A percentile compares a stretch with the other conserved stretches of the same genome.
phyloP scores from a whole-genome alignment of 2,888 invertebrate species.

The Apotomis capreana region DNA sequence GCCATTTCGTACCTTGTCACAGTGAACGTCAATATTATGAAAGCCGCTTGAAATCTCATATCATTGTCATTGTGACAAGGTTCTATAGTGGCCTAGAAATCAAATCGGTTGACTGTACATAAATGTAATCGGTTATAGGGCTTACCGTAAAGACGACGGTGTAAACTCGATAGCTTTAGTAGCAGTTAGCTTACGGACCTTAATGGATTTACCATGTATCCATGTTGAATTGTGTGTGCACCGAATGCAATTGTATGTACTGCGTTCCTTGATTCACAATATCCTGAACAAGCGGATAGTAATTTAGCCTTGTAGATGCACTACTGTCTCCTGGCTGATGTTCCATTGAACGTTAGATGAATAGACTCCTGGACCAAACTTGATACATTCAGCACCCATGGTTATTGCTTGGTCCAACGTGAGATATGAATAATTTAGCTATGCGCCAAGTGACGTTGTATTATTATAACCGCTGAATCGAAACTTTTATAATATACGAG shows the following conservation, averaged over 20 bases:
- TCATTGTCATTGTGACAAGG: no score
- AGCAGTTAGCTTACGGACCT: background rate
- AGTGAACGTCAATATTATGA: no score
- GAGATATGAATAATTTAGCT: background rate
- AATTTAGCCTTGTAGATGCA: conserved; percentile 16
- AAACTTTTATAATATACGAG: no score
- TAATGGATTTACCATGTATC: conserved; percentile 5
- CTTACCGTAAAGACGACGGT: no score
- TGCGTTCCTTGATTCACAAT: conserved; percentile 8
- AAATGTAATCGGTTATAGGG: no score
- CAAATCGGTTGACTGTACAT: no score
- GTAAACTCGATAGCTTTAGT: no score
- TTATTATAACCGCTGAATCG: no score
- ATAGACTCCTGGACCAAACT: background rate
- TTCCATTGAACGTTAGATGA: conserved; percentile 17
- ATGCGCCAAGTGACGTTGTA: no score
- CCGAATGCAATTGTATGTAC: background rate
- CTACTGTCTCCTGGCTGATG: conserved; percentile 3
- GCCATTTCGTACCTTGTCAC: no score
- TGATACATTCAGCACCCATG: conserved; percentile 1
- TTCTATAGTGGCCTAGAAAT: no score
- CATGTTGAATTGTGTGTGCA: conserved; percentile 9
- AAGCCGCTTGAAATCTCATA: no score
- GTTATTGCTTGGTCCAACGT: background rate
- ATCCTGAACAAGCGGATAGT: conserved; percentile 14